A percentile compares a stretch with the other conserved stretches of the same genome.
These are phyloP conservation scores for Drosophila gaucha DNA, from an alignment of 2,888 invertebrate genomes.

Conservation along the genomic window DNA sequence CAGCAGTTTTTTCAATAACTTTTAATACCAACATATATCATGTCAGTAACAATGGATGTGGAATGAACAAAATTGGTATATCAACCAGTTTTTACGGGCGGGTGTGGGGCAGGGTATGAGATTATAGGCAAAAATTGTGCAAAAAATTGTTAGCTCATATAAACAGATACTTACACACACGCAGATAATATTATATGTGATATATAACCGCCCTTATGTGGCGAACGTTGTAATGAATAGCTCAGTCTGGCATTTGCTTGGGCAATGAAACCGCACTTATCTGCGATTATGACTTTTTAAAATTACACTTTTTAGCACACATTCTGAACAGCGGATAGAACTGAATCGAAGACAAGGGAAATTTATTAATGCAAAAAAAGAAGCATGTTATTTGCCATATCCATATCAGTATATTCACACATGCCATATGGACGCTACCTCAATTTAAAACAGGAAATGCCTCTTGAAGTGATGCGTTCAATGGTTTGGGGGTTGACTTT, in stretches of 20 bases:
- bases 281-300: conserved; percentile 82
- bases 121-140: conserved; percentile 70
- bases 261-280: conserved; percentile 83
- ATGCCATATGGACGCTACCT: conserved; percentile 63
- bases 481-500: conserved; percentile 71
- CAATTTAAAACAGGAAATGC: conserved; percentile 84
- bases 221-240: conserved; percentile 80
- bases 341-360: conserved; percentile 47
- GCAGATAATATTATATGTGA: conserved; percentile 34
- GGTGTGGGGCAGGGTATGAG: conserved; percentile 21
- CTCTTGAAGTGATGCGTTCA: conserved; percentile 69
- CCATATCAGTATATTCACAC: conserved; percentile 60
- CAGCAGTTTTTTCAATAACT: conserved; percentile 81
- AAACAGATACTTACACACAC: conserved; percentile 32
- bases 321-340: conserved; percentile 43
- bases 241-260: conserved; percentile 56
- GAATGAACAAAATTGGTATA: conserved; percentile 64
- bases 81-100: conserved; percentile 16
- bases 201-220: conserved; percentile 39
- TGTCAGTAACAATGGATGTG: conserved; percentile 64
- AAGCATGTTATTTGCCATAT: conserved; percentile 59
- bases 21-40: conserved; percentile 77
- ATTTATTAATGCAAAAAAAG: conserved; percentile 62
- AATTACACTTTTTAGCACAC: conserved; percentile 79
- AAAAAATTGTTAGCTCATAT: conserved; percentile 54